These are phyloP conservation scores for Colletes collaris DNA, from an alignment of 2,888 invertebrate species.

Conservation along the genomic window DNA sequence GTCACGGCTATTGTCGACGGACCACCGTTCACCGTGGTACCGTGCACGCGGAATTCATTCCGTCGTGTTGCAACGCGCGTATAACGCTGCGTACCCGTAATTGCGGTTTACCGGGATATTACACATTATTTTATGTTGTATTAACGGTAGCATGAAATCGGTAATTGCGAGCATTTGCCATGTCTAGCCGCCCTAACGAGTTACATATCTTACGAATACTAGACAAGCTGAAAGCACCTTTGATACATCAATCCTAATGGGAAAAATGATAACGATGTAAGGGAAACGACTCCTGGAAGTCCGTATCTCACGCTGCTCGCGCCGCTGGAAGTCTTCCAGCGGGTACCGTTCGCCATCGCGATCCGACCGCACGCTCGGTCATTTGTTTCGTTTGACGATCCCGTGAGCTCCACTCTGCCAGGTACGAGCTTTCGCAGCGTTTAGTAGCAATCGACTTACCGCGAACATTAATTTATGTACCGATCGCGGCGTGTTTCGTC, in stretches of 20 bases:
- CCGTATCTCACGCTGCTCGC: slow-evolving; percentile 51
- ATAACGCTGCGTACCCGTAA: slow-evolving; percentile 35
- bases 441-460: slow-evolving; percentile 47
- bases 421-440: slow-evolving; percentile 41
- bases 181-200: slow-evolving; percentile 51
- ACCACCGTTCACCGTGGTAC: slow-evolving; percentile 8
- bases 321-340: slow-evolving; percentile 30
- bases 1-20: slow-evolving; percentile 12
- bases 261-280: slow-evolving; percentile 57
- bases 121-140: slow-evolving; percentile 62
- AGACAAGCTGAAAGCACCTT: slow-evolving; percentile 51
- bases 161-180: slow-evolving; percentile 57
- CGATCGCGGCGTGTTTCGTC: slow-evolving; percentile 46
- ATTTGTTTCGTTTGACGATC: slow-evolving; percentile 59
- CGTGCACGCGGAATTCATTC: slow-evolving; percentile 21
- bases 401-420: background rate
- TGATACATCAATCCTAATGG: slow-evolving; percentile 51
- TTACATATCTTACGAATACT: slow-evolving; percentile 56
- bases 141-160: slow-evolving; percentile 68
- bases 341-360: slow-evolving; percentile 31
- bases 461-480: slow-evolving; percentile 45
- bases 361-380: slow-evolving; percentile 17
- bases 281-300: slow-evolving; percentile 53
- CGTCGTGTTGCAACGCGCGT: slow-evolving; percentile 16
- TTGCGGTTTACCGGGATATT: slow-evolving; percentile 56